Evolutionary conservation across 1,140 invertebrate species (phyloP).

Genomic region (Lasioglossum baleicum): DNA sequence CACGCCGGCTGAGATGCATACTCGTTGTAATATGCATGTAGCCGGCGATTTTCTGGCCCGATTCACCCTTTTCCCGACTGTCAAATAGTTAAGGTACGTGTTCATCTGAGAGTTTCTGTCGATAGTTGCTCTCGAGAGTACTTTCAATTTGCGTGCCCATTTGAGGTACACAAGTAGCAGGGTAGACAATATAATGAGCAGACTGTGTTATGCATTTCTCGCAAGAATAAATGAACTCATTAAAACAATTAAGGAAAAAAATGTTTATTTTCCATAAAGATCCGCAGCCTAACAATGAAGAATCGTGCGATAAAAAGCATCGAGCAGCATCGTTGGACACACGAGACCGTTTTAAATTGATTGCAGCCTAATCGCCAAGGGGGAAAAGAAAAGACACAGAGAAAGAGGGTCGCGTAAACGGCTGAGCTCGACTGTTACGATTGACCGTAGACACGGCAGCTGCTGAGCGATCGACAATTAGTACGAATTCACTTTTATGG

Average conservation of each 20-base stretch:
- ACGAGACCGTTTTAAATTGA: background rate
- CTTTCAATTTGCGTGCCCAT: too few species aligned
- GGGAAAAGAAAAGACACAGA: background rate
- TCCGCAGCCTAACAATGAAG: too few species aligned
- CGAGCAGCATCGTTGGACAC: background rate
- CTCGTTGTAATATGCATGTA: conserved; percentile 30
- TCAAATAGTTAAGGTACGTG: background rate
- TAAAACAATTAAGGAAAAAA: too few species aligned
- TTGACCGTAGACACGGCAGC: conserved; percentile 48
- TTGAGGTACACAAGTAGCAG: too few species aligned
- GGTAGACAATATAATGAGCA: too few species aligned
- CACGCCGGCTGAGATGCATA: conserved; percentile 48
- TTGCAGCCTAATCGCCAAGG: background rate
- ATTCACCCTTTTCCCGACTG: conserved; percentile 17
- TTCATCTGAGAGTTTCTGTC: too few species aligned
- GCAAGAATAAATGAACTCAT: too few species aligned
- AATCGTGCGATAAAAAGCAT: too few species aligned
- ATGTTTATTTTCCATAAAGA: too few species aligned
- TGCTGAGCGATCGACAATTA: conserved; percentile 61
- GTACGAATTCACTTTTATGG: conserved; percentile 64
- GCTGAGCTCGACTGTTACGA: conserved; percentile 7
- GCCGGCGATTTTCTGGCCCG: conserved; percentile 9
- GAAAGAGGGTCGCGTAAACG: conserved; percentile 1
- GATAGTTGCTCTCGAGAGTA: too few species aligned
- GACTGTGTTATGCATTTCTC: too few species aligned